Evolutionary conservation across 2,797 vertebrate species (phyloP).

Genomic region (Periparus ater): DNA sequence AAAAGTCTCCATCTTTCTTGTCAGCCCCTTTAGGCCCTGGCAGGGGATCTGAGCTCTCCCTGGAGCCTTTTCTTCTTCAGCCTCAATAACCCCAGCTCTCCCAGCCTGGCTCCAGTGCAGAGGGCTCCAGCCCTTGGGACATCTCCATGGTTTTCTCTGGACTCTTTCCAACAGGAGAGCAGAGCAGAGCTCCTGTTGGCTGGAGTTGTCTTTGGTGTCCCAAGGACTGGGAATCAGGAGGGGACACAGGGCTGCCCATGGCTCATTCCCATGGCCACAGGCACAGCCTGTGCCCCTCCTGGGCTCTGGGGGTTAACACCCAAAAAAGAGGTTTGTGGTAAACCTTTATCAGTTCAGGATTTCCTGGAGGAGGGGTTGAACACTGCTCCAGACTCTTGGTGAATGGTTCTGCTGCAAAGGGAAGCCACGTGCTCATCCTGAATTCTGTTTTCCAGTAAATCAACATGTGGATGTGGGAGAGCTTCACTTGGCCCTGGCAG

Average conservation of each 20-base stretch:
- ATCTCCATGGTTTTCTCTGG: neutral
- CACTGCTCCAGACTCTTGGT: neutral
- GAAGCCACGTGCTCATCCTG: fast-evolving
- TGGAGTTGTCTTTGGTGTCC: neutral
- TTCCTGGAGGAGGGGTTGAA: neutral
- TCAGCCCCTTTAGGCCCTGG: fast-evolving
- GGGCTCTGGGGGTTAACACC: neutral
- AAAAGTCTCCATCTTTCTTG: neutral
- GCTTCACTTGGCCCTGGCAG: neutral
- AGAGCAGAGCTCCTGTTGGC: neutral
- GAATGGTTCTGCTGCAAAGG: neutral
- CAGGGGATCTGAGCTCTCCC: fast-evolving
- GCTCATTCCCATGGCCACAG: fast-evolving
- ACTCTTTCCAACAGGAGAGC: neutral
- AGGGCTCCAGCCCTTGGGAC: neutral
- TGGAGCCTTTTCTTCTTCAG: neutral
- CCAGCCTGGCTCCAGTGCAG: neutral
- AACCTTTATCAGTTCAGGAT: neutral
- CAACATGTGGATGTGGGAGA: fast-evolving
- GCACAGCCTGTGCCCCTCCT: neutral
- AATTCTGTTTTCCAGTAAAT: neutral
- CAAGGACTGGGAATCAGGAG: neutral
- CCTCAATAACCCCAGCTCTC: fast-evolving
- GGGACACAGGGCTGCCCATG: neutral
- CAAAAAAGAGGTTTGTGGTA: too few species aligned